Conservation (phyloP, 2,888 invertebrate species). For the Sphaeridia pumilis region DNA sequence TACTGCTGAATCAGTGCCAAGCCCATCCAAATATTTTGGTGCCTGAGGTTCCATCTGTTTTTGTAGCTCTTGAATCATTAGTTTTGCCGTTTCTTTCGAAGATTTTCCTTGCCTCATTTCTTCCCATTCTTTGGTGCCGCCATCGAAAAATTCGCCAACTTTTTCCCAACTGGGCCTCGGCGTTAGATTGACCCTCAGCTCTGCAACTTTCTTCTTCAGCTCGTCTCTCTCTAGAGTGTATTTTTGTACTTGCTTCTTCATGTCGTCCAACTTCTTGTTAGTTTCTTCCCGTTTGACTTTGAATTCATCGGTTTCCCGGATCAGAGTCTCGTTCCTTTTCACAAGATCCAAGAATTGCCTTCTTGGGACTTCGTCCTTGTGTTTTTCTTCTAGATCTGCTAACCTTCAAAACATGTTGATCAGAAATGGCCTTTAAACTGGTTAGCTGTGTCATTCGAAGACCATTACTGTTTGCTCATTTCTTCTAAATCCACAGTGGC, state of each 20-base stretch:
- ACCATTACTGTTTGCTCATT: conserved; percentile 10
- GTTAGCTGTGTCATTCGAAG: background rate
- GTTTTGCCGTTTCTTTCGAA: conserved; percentile 43
- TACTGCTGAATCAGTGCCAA: conserved; percentile 9
- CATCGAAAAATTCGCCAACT: conserved; percentile 44
- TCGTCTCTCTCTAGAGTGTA: conserved; percentile 14
- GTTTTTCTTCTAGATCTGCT: conserved; percentile 17
- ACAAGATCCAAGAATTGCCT: background rate
- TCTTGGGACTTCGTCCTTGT: conserved; percentile 22
- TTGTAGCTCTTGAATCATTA: conserved; percentile 42
- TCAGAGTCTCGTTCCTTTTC: background rate
- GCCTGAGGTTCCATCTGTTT: conserved; percentile 8
- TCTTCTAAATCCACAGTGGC: conserved; percentile 19
- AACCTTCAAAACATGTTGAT: conserved; percentile 10
- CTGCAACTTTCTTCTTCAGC: conserved; percentile 6
- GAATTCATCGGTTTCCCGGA: background rate
- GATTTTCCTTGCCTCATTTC: conserved; percentile 43
- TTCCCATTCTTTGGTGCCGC: conserved; percentile 46
- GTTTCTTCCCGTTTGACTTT: background rate
- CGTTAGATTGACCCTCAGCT: conserved; percentile 14
- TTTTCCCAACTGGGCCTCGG: conserved; percentile 24
- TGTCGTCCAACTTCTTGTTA: conserved; percentile 1
- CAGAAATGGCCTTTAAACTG: background rate
- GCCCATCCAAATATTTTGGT: conserved; percentile 9
- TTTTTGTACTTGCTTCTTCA: conserved; percentile 10